Conservation (phyloP, 1,140 invertebrate species). For the Pachypeltis micranthus region DNA sequence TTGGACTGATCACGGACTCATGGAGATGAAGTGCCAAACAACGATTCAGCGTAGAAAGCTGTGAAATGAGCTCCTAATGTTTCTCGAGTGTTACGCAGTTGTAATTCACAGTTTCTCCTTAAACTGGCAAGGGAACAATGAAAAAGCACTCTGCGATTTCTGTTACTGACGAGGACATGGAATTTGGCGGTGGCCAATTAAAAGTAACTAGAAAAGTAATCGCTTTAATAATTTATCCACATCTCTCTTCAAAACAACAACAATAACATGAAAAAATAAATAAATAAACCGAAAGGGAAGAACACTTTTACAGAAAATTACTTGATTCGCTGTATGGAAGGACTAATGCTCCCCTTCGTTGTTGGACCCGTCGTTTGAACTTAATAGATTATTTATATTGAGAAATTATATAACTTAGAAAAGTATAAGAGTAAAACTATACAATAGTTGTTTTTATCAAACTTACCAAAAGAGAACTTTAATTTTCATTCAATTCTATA, state of each 20-base stretch:
- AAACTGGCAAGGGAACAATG: no score
- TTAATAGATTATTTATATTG: background rate
- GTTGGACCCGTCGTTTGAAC: conserved; percentile 8
- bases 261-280: background rate
- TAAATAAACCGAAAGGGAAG: background rate
- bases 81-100: no score
- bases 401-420: background rate
- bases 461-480: background rate
- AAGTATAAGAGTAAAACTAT: background rate
- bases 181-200: no score
- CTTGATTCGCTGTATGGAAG: background rate
- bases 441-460: background rate
- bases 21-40: no score
- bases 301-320: background rate
- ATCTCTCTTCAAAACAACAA: background rate
- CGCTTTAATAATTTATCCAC: conserved; percentile 8
- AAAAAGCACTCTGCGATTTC: no score
- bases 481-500: background rate
- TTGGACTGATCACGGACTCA: no score
- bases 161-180: no score
- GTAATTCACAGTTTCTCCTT: no score
- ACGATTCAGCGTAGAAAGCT: no score
- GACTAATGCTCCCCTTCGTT: background rate
- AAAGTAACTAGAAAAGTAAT: background rate
- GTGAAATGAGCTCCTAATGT: no score